Evolutionary conservation across 1,140 invertebrate species (phyloP).

Genomic region (Papilio glaucus): DNA sequence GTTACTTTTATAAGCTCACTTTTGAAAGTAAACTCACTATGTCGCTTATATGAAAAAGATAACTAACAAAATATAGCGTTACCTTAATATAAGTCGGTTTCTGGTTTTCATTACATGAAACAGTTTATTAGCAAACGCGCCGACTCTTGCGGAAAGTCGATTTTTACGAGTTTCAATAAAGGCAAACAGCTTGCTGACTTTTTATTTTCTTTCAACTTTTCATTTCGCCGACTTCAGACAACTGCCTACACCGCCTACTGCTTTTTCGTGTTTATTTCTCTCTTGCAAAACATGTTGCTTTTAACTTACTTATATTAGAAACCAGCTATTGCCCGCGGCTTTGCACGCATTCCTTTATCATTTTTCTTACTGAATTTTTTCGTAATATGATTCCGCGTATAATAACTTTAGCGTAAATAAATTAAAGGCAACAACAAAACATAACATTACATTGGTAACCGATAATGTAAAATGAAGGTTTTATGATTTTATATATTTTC

Average conservation of each 20-base stretch:
- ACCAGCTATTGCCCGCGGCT: too few species aligned
- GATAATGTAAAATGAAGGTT: too few species aligned
- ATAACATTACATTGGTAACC: too few species aligned
- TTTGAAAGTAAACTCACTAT: too few species aligned
- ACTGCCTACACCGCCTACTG: neutral
- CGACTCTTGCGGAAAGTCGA: slow-evolving; percentile 3
- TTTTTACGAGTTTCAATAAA: slow-evolving; percentile 30
- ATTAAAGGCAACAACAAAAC: too few species aligned
- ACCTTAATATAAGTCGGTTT: neutral
- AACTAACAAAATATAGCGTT: neutral
- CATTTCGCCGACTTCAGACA: slow-evolving; percentile 7
- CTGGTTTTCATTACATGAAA: slow-evolving; percentile 22
- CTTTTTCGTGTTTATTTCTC: neutral
- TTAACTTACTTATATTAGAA: neutral
- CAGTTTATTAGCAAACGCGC: slow-evolving; percentile 14
- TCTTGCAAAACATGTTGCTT: neutral
- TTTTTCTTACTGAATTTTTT: too few species aligned
- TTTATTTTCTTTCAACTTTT: slow-evolving; percentile 27
- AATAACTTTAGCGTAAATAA: too few species aligned
- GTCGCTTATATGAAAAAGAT: neutral
- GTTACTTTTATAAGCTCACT: too few species aligned
- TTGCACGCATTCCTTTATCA: too few species aligned
- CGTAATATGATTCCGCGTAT: too few species aligned
- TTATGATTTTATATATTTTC: too few species aligned
- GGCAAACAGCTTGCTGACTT: slow-evolving; percentile 23